Evolutionary conservation across 2,797 vertebrate genomes (phyloP).

Genomic region (Sebastes matsubarae): DNA sequence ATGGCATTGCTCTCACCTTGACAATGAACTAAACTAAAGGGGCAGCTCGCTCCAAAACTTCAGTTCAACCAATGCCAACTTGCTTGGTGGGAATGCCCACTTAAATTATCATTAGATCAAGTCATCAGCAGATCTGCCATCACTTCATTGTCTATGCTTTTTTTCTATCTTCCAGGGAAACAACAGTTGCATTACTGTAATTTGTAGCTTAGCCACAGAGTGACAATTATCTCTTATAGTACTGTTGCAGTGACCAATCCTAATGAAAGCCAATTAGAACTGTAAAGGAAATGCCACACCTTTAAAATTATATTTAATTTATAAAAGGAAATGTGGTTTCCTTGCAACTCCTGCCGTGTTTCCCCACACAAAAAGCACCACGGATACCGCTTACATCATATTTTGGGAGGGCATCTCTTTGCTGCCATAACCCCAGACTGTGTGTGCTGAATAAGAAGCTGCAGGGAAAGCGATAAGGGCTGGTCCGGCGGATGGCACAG

Average conservation of each 20-base stretch:
- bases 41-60: slow-evolving; percentile 2
- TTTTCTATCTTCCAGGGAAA: slow-evolving; percentile 16
- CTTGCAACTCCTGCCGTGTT: neutral
- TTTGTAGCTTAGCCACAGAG: slow-evolving; percentile 26
- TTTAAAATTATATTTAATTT: neutral
- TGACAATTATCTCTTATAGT: slow-evolving; percentile 20
- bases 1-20: slow-evolving; percentile 19
- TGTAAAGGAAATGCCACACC: slow-evolving; percentile 27
- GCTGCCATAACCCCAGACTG: slow-evolving; percentile 23
- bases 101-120: slow-evolving; percentile 32
- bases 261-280: slow-evolving; percentile 18
- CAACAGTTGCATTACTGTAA: slow-evolving; percentile 17
- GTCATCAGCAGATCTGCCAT: slow-evolving; percentile 25
- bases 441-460: slow-evolving; percentile 31
- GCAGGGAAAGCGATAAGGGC: slow-evolving; percentile 39
- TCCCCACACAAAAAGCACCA: neutral
- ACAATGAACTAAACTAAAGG: slow-evolving; percentile 15
- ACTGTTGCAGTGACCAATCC: neutral
- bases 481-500: slow-evolving; percentile 32
- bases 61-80: neutral
- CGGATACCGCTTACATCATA: slow-evolving; percentile 1
- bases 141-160: slow-evolving; percentile 6
- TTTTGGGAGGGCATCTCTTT: neutral
- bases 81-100: neutral
- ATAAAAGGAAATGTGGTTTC: neutral